Conservation (phyloP, 2,888 invertebrate genomes). For the Melieria crassipennis region DNA sequence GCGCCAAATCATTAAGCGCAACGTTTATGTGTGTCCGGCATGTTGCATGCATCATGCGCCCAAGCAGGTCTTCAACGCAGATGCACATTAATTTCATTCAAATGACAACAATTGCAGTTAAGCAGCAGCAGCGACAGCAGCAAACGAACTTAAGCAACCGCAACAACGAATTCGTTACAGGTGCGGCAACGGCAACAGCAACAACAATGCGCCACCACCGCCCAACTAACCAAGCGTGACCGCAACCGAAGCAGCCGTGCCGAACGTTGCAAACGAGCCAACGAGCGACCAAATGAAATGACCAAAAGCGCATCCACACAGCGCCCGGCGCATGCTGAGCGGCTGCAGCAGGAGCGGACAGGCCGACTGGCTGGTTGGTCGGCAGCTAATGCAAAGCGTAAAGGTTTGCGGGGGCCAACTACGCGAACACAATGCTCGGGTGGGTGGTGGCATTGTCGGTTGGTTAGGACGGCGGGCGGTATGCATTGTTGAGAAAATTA, state of each 20-base stretch:
- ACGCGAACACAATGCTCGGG: no score
- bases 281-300: no score
- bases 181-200: slow-evolving; percentile 22
- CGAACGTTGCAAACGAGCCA: no score
- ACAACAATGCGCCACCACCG: slow-evolving; percentile 13
- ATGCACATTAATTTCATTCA: slow-evolving; percentile 28
- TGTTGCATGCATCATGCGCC: slow-evolving; percentile 16
- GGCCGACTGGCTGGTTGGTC: no score
- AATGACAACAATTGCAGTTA: slow-evolving; percentile 17
- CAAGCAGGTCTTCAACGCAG: slow-evolving; percentile 10
- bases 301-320: no score
- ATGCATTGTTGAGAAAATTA: no score
- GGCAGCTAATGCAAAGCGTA: no score
- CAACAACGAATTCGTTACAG: slow-evolving; percentile 27
- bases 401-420: no score
- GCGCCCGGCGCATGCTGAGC: no score
- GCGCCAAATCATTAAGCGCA: slow-evolving; percentile 19
- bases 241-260: slow-evolving; percentile 18
- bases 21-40: background rate
- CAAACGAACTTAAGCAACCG: slow-evolving; percentile 29
- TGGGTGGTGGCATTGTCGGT: no score
- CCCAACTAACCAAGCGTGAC: slow-evolving; percentile 28
- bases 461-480: no score
- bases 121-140: slow-evolving; percentile 2
- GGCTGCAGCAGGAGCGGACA: no score